These are phyloP conservation scores for Calyptommatus sinebrachiatus DNA, from an alignment of 2,113 vertebrate genomes.

Conservation along the genomic window DNA sequence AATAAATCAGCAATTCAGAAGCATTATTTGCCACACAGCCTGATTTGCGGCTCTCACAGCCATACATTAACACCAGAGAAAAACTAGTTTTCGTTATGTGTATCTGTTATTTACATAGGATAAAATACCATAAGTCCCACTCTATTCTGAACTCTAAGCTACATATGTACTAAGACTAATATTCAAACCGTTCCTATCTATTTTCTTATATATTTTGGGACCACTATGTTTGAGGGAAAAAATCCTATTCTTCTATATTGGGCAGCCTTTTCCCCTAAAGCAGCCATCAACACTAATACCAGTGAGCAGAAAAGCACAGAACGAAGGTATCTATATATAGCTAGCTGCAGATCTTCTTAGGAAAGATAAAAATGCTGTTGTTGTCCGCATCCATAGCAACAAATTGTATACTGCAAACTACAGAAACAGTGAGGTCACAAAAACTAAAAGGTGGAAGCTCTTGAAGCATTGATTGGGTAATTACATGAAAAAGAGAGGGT, in stretches of 20 bases:
- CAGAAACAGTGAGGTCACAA: neutral
- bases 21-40: no score
- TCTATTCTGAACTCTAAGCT: neutral
- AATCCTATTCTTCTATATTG: neutral
- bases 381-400: conserved; percentile 55
- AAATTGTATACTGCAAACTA: accelerated
- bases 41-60: no score
- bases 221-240: neutral
- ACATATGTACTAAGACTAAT: neutral
- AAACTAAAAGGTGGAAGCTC: neutral
- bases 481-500: neutral
- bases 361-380: conserved; percentile 37
- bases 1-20: no score
- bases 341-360: neutral
- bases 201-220: neutral
- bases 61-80: no score
- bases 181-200: neutral
- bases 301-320: neutral
- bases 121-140: neutral
- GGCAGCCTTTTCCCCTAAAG: neutral
- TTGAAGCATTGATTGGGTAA: neutral
- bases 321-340: neutral
- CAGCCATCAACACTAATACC: conserved; percentile 4
- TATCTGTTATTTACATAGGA: no score
- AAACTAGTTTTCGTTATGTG: no score